phyloP scores from a whole-genome alignment of 1,140 invertebrate genomes.

The Cyrtorhinus lividipennis region DNA sequence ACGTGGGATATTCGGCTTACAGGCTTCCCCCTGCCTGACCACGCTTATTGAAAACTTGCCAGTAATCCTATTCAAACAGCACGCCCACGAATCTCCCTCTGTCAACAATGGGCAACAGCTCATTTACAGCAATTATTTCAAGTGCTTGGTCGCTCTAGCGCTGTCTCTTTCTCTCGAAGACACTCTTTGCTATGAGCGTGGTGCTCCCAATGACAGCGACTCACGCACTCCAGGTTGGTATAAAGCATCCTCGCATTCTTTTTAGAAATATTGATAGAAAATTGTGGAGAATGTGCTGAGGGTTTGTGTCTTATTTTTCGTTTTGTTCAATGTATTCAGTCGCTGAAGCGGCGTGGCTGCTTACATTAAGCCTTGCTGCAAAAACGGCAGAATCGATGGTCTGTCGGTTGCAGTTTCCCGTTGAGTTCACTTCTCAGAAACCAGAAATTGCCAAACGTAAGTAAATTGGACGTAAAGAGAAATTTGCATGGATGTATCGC shows the following conservation, averaged over 20 bases:
- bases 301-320: too few species aligned
- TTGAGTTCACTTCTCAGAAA: conserved; percentile 30
- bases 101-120: conserved; percentile 44
- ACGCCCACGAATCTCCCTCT: conserved; percentile 39
- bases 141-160: conserved; percentile 39
- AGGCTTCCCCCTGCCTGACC: conserved; percentile 40
- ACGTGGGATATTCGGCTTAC: conserved; percentile 38
- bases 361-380: conserved; percentile 37
- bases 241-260: too few species aligned
- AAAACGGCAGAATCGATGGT: conserved; percentile 40
- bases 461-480: too few species aligned
- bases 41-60: conserved; percentile 34
- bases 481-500: too few species aligned
- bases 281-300: too few species aligned
- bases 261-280: too few species aligned
- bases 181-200: conserved; percentile 36
- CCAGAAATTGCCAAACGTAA: conserved; percentile 19
- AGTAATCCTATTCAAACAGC: conserved; percentile 37
- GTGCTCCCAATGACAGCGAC: conserved; percentile 31
- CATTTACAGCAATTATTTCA: conserved; percentile 43
- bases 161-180: conserved; percentile 40
- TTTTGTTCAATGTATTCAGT: too few species aligned
- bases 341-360: conserved; percentile 44
- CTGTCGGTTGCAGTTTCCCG: conserved; percentile 34
- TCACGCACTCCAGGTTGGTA: conserved; percentile 23